These are phyloP conservation scores for Cynocephalus volans DNA, from an alignment of 2,113 vertebrate species.

Conservation along the genomic window DNA sequence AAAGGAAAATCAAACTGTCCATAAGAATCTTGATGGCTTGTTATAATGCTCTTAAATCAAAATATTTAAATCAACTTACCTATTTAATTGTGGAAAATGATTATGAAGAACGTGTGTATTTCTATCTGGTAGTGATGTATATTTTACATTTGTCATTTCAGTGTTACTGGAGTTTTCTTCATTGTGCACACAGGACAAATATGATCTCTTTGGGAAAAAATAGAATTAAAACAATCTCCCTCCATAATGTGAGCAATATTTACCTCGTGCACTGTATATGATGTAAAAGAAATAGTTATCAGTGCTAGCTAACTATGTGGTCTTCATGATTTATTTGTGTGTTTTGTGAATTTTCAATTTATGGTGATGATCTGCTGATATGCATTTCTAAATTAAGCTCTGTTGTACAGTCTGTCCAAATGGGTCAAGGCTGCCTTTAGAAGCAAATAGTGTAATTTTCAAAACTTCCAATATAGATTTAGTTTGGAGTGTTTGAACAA, in stretches of 20 bases:
- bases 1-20: constrained; percentile 93
- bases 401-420: constrained; percentile 81
- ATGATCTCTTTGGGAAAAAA: constrained; percentile 88
- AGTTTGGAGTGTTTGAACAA: constrained; percentile 83
- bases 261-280: constrained; percentile 90
- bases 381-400: constrained; percentile 79
- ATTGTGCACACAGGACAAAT: constrained; percentile 89
- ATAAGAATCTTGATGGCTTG: constrained; percentile 97
- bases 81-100: constrained; percentile 89
- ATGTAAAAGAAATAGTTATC: constrained; percentile 87
- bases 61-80: constrained; percentile 86
- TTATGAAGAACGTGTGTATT: constrained; percentile 90
- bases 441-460: constrained; percentile 82
- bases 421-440: constrained; percentile 80
- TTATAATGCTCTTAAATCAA: constrained; percentile 90
- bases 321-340: constrained; percentile 88
- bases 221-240: constrained; percentile 88
- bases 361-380: constrained; percentile 82
- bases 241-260: constrained; percentile 92
- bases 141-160: constrained; percentile 90
- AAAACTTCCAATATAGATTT: constrained; percentile 85
- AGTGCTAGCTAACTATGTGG: constrained; percentile 87
- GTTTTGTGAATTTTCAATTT: constrained; percentile 83
- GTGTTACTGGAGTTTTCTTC: constrained; percentile 90
- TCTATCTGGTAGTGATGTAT: constrained; percentile 91